Percentiles rank a stretch among this genome's conserved stretches.
Evolutionary conservation across 2,888 invertebrate genomes (phyloP).

Genomic region (Melipona bicolor): DNA sequence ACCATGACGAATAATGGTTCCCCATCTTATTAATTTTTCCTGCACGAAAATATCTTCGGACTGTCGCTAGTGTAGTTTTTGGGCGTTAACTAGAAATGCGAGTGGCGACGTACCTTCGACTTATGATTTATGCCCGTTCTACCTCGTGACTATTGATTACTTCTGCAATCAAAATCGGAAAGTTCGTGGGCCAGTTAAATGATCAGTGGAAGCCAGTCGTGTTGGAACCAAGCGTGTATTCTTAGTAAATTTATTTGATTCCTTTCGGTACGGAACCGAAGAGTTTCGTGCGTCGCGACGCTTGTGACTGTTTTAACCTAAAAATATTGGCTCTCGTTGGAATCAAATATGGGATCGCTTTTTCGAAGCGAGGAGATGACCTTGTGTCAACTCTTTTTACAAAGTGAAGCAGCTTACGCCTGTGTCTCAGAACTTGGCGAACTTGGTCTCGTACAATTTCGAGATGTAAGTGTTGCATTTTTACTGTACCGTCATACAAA

Average conservation of each 20-base stretch:
- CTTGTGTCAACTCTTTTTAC: conserved; percentile 98
- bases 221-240: conserved; percentile 1
- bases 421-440: conserved; percentile 99
- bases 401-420: conserved; percentile 99
- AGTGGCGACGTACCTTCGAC: conserved; percentile 30
- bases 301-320: conserved; percentile 6
- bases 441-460: conserved; percentile 97
- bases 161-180: conserved; percentile 35
- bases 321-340: not conserved
- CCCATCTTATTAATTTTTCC: not conserved
- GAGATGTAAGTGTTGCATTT: conserved; percentile 90
- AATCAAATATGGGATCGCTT: conserved; percentile 91
- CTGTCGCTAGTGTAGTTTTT: conserved; percentile 49
- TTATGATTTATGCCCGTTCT: conserved; percentile 58
- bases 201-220: conserved; percentile 12
- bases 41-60: not conserved
- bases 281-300: not conserved
- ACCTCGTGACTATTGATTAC: conserved; percentile 71
- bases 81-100: conserved; percentile 47
- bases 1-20: not conserved
- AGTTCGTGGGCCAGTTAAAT: conserved; percentile 22
- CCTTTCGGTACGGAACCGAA: not conserved
- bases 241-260: not conserved
- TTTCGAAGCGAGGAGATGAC: conserved; percentile 99
- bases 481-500: not conserved